Evolutionary conservation across 1,140 invertebrate species (phyloP).

Genomic region (Cydia pomonella): DNA sequence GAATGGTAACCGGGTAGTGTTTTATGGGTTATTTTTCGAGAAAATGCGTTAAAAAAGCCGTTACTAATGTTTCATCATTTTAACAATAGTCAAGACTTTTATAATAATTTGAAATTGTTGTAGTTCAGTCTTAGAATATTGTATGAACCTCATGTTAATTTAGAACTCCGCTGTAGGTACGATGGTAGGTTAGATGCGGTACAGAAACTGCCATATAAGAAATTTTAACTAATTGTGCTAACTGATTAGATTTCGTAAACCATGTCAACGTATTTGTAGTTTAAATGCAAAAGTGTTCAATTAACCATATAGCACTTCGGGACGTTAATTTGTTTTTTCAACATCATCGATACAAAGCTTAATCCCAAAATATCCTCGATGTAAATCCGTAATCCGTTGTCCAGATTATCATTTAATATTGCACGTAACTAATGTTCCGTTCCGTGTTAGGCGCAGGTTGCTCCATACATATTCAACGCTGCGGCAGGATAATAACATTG

Average conservation of each 20-base stretch:
- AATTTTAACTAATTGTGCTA: too few relatives aligned
- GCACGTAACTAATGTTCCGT: constrained; percentile 25
- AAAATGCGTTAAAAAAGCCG: neutral
- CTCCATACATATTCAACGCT: constrained; percentile 33
- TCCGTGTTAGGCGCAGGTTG: constrained; percentile 23
- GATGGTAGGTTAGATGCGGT: too few relatives aligned
- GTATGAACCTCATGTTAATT: too few relatives aligned
- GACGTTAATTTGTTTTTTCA: too few relatives aligned
- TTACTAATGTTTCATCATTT: neutral
- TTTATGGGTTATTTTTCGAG: neutral
- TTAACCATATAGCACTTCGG: too few relatives aligned
- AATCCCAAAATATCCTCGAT: neutral
- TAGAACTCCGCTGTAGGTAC: too few relatives aligned
- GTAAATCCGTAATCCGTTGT: constrained; percentile 3
- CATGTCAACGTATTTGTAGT: too few relatives aligned
- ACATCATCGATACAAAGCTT: neutral
- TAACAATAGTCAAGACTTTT: neutral
- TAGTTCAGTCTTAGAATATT: too few relatives aligned
- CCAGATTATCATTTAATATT: constrained; percentile 33
- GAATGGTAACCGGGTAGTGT: neutral
- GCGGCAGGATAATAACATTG: constrained; percentile 29
- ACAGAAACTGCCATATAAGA: too few relatives aligned
- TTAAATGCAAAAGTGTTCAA: too few relatives aligned
- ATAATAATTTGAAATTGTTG: neutral
- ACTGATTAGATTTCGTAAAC: too few relatives aligned